Base-by-base conservation (phyloP, 2,888 invertebrate genomes). In the Troides oblongomaculatus region DNA sequence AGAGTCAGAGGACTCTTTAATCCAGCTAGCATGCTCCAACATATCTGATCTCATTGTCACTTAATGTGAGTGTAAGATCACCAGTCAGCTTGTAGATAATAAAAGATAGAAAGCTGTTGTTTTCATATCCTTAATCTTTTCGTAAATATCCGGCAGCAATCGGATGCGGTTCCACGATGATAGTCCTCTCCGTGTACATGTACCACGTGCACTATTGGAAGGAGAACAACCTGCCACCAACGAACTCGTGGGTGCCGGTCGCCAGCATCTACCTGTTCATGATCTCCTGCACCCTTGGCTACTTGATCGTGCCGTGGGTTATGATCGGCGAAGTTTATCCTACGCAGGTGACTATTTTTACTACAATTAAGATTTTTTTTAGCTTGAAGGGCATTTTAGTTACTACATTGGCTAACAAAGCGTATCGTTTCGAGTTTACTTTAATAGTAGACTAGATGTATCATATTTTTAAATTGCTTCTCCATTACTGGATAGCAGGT, bases 291-390 rank as follows among this genome's bases (percentile, higher is more conserved):
- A 95, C 95, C 0, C 82, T 95, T 14, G 95, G 95, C 14, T 95
- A 94, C 77, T 84, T 95, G 64, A 95, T 95, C 58, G 94, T 95
- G 23, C 95, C 95, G 0, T 95, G 95, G 95, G 93, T 95, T 14
- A 95, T 95, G 95, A 95, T 95, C 69, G 95, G 95, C n/a, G 95
- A 95, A 82, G 94, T 95, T 39, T 95, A 95, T 83, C 95, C 95
- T 0, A 93, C 93, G n/a, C 94, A 94, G 92, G 94, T 94, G 62
- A 36, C 50, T n/a, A 17, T 43, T 67, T n/a, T n/a, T 25, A 10
- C 10, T 39, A 39, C 39, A 39, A 39, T 1, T 10, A 39, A 10
- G 39, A 7, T 39, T 39, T 39, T 7, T 39, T 10, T 39, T 1
- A 39, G 39, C 10, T 39, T 39, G 39, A 39, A 39, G 7, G 39